Conservation (phyloP, 2,797 vertebrate genomes). For the Crocidura indochinensis region DNA sequence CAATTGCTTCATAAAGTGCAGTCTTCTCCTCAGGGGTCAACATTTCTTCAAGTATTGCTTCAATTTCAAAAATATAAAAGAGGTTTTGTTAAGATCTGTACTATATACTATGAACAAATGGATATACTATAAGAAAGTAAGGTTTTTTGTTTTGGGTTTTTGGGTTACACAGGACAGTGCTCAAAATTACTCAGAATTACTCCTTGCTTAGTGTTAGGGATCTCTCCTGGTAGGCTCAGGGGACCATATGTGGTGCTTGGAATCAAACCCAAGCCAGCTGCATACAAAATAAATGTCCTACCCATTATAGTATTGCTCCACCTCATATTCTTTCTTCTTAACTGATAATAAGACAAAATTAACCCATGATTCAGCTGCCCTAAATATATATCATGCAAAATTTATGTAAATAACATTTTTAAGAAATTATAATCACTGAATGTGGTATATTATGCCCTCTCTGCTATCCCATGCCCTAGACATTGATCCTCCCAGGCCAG, state of each 20-base stretch:
- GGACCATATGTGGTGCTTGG: no score
- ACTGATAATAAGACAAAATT: slow-evolving; percentile 59
- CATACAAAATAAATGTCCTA: no score
- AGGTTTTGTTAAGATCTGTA: background rate
- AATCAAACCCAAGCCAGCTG: no score
- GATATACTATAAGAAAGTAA: no score
- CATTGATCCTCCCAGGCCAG: no score
- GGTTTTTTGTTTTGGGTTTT: background rate
- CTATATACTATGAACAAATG: slow-evolving; percentile 84
- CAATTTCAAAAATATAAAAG: background rate
- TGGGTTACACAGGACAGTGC: no score
- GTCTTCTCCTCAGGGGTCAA: slow-evolving; percentile 96
- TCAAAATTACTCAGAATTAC: no score
- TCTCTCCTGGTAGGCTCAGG: no score
- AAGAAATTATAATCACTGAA: slow-evolving; percentile 56
- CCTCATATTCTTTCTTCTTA: slow-evolving; percentile 8
- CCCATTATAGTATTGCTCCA: background rate
- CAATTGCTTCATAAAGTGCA: slow-evolving; percentile 98
- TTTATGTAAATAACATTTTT: slow-evolving; percentile 38
- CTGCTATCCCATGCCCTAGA: no score
- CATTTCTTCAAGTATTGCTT: slow-evolving; percentile 92
- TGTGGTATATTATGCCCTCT: background rate
- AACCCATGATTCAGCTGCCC: slow-evolving; percentile 27
- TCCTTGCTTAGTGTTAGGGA: no score
- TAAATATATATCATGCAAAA: slow-evolving; percentile 53